phyloP scores from a whole-genome alignment of 2,888 invertebrate species.

The Glyphotaelius pellucidus region DNA sequence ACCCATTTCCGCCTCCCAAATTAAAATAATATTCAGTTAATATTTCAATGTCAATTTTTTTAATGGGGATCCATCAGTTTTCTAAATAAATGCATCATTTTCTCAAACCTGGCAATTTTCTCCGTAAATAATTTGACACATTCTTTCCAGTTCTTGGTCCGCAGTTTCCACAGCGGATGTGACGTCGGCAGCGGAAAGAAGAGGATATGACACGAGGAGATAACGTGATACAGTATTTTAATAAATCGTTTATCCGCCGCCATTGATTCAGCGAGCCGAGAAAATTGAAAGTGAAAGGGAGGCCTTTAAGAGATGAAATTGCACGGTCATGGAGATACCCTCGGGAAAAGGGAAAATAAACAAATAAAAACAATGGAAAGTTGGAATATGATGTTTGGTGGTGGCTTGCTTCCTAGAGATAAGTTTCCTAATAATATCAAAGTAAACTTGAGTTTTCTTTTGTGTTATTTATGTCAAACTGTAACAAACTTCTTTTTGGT shows the following conservation, averaged over 20 bases:
- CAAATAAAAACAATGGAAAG: conserved; percentile 12
- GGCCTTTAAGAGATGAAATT: conserved; percentile 29
- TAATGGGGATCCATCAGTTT: too few species aligned
- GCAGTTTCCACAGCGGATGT: conserved; percentile 51
- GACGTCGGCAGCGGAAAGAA: conserved; percentile 30
- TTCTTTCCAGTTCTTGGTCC: conserved; percentile 53
- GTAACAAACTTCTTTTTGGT: background rate
- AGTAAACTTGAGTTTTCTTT: background rate
- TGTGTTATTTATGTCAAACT: background rate
- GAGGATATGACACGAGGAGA: conserved; percentile 62
- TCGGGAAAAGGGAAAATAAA: conserved; percentile 4
- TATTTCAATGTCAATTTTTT: too few species aligned
- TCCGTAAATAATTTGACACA: background rate
- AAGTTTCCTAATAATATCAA: background rate
- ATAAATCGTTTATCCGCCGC: conserved; percentile 61
- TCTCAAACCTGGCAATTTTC: too few species aligned
- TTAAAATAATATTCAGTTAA: too few species aligned
- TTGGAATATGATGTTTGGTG: conserved; percentile 28
- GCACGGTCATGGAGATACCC: conserved; percentile 36
- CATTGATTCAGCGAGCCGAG: conserved; percentile 53
- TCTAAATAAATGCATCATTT: too few species aligned
- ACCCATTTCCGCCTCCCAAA: too few species aligned
- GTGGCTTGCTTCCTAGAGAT: background rate
- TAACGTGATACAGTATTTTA: conserved; percentile 63
- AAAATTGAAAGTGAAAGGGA: conserved; percentile 51